These are phyloP conservation scores for Heliconius ethilla DNA, from an alignment of 2,888 invertebrate species.

Conservation along the genomic window DNA sequence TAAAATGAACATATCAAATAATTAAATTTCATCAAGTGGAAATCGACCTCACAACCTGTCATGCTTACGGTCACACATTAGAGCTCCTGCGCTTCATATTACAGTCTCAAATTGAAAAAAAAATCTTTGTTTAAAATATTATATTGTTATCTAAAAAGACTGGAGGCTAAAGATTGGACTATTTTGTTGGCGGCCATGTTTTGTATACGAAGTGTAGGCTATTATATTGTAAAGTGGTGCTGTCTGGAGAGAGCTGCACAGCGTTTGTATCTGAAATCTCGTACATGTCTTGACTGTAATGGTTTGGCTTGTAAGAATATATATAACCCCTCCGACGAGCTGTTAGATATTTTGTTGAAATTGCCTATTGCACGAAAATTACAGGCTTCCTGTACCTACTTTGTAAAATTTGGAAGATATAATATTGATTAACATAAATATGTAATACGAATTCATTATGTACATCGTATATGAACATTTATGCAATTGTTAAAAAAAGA, in stretches of 20 bases:
- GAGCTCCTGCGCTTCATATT: rapidly evolving
- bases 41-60: too few relatives aligned
- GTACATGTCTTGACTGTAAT: background rate
- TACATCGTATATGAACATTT: too few relatives aligned
- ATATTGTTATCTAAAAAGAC: background rate
- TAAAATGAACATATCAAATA: too few relatives aligned
- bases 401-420: too few relatives aligned
- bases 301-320: background rate
- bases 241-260: background rate
- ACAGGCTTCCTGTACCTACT: too few relatives aligned
- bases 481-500: too few relatives aligned
- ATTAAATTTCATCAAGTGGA: too few relatives aligned
- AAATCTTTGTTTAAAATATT: background rate
- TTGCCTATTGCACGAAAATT: too few relatives aligned
- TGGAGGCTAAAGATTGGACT: background rate
- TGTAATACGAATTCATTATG: too few relatives aligned
- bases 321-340: background rate
- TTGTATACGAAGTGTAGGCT: background rate
- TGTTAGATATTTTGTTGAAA: background rate
- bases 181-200: slow-evolving; percentile 10
- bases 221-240: background rate
- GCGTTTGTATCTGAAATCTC: background rate
- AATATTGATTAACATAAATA: too few relatives aligned
- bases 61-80: too few relatives aligned
- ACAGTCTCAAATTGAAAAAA: too few relatives aligned